Evolutionary conservation across 2,888 invertebrate species (phyloP), one percentile per base, ranked within the genome.

Genomic region (Colostygia pectinataria): DNA sequence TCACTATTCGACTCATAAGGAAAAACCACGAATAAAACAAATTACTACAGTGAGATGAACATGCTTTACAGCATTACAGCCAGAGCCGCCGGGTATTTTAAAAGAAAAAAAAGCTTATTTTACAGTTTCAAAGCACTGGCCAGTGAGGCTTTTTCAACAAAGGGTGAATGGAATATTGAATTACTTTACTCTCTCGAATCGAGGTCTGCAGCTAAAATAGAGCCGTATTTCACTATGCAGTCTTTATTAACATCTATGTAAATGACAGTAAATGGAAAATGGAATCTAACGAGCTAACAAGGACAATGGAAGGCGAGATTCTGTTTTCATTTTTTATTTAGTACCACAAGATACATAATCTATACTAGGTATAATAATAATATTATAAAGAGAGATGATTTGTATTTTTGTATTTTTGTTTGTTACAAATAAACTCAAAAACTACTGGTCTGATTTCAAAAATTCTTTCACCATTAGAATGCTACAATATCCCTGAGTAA

Each of bases 81-180:
- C n/a, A n/a, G n/a, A n/a, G n/a, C n/a, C 25, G 15, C 24, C 24
- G 25, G 25, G n/a, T 12, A n/a, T 10, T 12, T 12, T 42, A 8
- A 28, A 28, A 4, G 7, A 12, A 23, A 39, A 29, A 39, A 10
- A 29, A 29, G 18, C 12, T 1, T 15, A 4, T 27, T 46, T 38
- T 38, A 28, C n/a, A 12, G 38, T 33, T 24, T 24, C 14, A 49
- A 28, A 43, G 38, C 31, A 29, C 18, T 7, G 20, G 12, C 18
- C 13, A 13, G 37, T 37, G 14, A 18, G 28, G 33, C 25, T 39
- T 44, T 49, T 38, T 33, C 24, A 43, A 43, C 43, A 49, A 18
- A 39, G 33, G 27, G 23, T 34, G 15, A 39, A 50, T 29, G 13
- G 39, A 39, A 50, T 50, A 50, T 50, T 39, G 39, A 39, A 39